Conservation (phyloP, 1,140 invertebrate genomes). For the Cyclina sinensis region DNA sequence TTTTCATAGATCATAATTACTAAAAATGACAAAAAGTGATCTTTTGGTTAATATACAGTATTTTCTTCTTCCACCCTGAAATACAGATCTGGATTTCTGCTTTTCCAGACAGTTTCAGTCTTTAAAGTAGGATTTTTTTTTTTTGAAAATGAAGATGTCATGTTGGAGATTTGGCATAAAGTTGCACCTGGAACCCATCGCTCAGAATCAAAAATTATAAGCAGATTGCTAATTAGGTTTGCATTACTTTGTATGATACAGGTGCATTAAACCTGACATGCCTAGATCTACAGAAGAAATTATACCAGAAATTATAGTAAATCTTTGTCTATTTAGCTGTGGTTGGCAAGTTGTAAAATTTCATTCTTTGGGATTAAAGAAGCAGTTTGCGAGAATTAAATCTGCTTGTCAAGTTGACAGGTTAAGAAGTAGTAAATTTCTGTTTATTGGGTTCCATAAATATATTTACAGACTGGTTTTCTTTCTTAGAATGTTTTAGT, state of each 20-base stretch:
- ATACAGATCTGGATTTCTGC: no score
- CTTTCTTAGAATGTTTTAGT: no score
- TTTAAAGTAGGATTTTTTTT: no score
- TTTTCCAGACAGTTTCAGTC: no score
- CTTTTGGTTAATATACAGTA: no score
- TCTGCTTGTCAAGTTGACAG: neutral
- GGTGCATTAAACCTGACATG: constrained; percentile 14
- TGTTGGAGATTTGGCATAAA: neutral
- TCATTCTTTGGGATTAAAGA: neutral
- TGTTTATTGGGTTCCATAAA: no score
- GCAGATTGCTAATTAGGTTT: constrained; percentile 6
- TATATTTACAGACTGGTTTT: no score
- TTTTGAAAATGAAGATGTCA: constrained; percentile 28
- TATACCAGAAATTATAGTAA: neutral
- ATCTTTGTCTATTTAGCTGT: neutral
- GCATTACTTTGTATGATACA: neutral
- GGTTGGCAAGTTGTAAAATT: neutral
- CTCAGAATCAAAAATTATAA: constrained; percentile 5
- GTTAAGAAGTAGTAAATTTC: no score
- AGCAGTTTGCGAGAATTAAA: neutral
- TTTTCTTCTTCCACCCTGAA: no score
- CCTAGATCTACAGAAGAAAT: constrained; percentile 4
- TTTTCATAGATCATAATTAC: no score
- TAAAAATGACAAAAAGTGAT: no score
- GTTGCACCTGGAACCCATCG: neutral